phyloP scores from a whole-genome alignment of 1,140 invertebrate genomes.

The Diabrotica undecimpunctata region DNA sequence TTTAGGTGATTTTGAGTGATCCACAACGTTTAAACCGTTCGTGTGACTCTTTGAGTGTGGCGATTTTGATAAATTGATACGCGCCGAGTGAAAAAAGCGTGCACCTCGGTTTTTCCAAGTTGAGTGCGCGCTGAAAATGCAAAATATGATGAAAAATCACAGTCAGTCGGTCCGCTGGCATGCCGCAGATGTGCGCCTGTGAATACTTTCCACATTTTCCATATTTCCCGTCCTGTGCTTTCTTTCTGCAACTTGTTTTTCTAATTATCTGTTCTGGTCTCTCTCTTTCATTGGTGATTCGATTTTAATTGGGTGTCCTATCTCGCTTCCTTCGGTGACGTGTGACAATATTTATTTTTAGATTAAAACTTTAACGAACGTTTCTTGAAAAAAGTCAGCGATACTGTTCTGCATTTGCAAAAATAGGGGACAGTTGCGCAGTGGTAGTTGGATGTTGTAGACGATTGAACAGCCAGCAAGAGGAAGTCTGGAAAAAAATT shows the following conservation, averaged over 20 bases:
- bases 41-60: slow-evolving; percentile 17
- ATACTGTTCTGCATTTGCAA: slow-evolving; percentile 2
- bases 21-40: slow-evolving; percentile 20
- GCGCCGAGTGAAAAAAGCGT: slow-evolving; percentile 15
- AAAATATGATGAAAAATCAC: slow-evolving; percentile 46
- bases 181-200: slow-evolving; percentile 45
- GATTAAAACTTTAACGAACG: slow-evolving; percentile 27
- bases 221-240: slow-evolving; percentile 36
- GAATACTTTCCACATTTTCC: slow-evolving; percentile 7
- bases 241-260: slow-evolving; percentile 40
- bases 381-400: slow-evolving; percentile 12
- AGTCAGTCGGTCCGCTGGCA: slow-evolving; percentile 37
- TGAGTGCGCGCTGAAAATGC: slow-evolving; percentile 15
- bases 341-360: slow-evolving; percentile 24
- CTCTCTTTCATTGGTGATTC: slow-evolving; percentile 27
- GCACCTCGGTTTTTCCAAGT: slow-evolving; percentile 20
- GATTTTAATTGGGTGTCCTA: slow-evolving; percentile 33
- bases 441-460: background rate
- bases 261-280: slow-evolving; percentile 31
- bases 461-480: background rate
- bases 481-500: background rate
- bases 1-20: slow-evolving; percentile 23
- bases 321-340: slow-evolving; percentile 29
- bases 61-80: slow-evolving; percentile 21
- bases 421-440: background rate